Conservation (phyloP, 92 coral and sea anemone species). For the Bergia puertoricense region DNA sequence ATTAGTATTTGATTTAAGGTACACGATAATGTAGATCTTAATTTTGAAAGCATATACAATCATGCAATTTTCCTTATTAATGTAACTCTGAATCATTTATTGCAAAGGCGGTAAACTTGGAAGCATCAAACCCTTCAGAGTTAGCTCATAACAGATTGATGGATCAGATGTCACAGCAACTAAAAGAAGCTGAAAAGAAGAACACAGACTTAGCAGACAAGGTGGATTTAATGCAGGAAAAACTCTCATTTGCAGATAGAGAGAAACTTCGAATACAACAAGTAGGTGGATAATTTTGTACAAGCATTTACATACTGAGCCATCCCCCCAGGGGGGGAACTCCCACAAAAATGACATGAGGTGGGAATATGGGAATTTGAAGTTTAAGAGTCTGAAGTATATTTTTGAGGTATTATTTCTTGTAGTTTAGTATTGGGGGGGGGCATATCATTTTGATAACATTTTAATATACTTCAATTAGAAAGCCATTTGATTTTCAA, state of each 20-base stretch:
- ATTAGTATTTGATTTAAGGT: no score
- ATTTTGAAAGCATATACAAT: no score
- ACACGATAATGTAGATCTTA: no score
- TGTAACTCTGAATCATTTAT: not conserved
- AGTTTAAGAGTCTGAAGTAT: not conserved
- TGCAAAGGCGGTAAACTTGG: not conserved
- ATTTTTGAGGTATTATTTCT: no score
- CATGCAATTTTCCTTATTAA: no score
- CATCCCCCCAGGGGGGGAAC: no score
- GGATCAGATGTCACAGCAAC: constrained; percentile 46
- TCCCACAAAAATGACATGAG: not conserved
- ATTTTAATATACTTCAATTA: no score
- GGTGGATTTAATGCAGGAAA: constrained; percentile 58
- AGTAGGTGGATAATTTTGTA: constrained; percentile 33
- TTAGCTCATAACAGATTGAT: not conserved
- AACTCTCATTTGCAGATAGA: constrained; percentile 75
- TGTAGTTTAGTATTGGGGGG: no score
- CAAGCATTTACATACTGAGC: no score
- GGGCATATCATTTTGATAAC: no score
- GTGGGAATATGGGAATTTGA: not conserved
- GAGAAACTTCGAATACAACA: constrained; percentile 71
- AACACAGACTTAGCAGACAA: constrained; percentile 53
- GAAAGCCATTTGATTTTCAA: no score
- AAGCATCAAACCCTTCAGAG: not conserved
- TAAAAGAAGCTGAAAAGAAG: constrained; percentile 58